Conservation (phyloP, 2,113 vertebrate species). For the Sterrhoptilus dennistouni region DNA sequence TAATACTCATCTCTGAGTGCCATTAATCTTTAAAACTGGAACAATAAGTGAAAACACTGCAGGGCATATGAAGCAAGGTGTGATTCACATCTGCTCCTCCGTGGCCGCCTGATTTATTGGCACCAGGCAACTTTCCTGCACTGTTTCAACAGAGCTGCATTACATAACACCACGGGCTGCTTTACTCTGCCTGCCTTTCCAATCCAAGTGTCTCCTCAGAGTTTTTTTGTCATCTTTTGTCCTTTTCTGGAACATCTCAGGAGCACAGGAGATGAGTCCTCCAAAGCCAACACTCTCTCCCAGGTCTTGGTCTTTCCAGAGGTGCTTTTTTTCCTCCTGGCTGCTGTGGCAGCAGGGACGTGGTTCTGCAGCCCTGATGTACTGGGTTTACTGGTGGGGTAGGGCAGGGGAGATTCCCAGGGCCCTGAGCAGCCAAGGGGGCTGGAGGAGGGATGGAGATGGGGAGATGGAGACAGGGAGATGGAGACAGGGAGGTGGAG, state of each 20-base stretch:
- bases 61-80: conserved; percentile 70
- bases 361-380: not conserved
- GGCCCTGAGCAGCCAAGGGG: fast-evolving
- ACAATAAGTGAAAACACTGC: conserved; percentile 56
- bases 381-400: not conserved
- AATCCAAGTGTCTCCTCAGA: not conserved
- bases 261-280: not conserved
- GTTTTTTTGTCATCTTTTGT: not conserved
- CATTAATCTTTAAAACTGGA: conserved; percentile 65
- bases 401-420: not conserved
- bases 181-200: not conserved
- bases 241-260: not conserved
- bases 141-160: conserved; percentile 47
- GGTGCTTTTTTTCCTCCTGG: not conserved
- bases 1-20: conserved; percentile 49
- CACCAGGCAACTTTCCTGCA: conserved; percentile 22
- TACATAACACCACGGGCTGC: conserved; percentile 15
- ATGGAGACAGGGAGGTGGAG: too few relatives aligned
- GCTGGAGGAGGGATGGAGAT: too few relatives aligned
- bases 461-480: too few relatives aligned
- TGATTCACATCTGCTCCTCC: conserved; percentile 64
- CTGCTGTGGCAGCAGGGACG: fast-evolving
- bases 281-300: fast-evolving
- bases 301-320: not conserved
- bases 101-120: conserved; percentile 52